Evolutionary conservation across 2,888 invertebrate species (phyloP).

Genomic region (Drosophila kambysellisi): DNA sequence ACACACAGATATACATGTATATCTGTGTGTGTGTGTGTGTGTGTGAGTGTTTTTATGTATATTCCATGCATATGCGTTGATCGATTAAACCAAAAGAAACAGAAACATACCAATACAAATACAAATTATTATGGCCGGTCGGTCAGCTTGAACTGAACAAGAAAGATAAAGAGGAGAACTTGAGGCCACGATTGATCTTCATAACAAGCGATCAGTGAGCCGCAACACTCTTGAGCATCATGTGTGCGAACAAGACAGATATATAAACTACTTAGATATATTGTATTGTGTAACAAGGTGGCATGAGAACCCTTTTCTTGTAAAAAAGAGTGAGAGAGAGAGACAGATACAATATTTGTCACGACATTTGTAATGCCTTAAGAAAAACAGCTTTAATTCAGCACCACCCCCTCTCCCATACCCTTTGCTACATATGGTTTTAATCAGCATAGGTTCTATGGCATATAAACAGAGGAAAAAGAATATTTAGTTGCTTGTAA

Average conservation of each 20-base stretch:
- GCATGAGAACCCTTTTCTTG: conserved; percentile 31
- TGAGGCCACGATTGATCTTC: conserved; percentile 42
- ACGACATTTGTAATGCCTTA: background rate
- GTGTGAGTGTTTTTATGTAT: conserved; percentile 3
- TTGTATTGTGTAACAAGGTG: conserved; percentile 42
- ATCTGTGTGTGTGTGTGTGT: conserved; percentile 9
- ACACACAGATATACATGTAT: background rate
- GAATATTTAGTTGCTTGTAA: background rate
- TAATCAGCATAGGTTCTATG: background rate
- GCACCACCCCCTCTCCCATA: background rate
- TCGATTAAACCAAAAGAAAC: conserved; percentile 70
- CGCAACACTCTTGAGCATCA: conserved; percentile 10
- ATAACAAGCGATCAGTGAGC: conserved; percentile 37
- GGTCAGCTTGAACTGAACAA: conserved; percentile 31
- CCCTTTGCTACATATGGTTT: background rate
- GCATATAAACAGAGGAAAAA: background rate
- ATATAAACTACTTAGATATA: conserved; percentile 3
- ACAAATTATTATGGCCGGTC: conserved; percentile 63
- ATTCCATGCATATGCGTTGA: conserved; percentile 67
- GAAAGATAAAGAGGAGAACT: conserved; percentile 10
- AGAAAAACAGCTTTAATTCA: background rate
- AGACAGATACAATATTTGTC: background rate
- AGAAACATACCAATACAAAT: conserved; percentile 35
- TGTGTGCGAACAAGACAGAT: conserved; percentile 15
- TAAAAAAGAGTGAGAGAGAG: background rate